Evolutionary conservation across 2,888 invertebrate species (phyloP), one percentile per base, ranked within the genome.

Genomic region (Neelides folsomi): DNA sequence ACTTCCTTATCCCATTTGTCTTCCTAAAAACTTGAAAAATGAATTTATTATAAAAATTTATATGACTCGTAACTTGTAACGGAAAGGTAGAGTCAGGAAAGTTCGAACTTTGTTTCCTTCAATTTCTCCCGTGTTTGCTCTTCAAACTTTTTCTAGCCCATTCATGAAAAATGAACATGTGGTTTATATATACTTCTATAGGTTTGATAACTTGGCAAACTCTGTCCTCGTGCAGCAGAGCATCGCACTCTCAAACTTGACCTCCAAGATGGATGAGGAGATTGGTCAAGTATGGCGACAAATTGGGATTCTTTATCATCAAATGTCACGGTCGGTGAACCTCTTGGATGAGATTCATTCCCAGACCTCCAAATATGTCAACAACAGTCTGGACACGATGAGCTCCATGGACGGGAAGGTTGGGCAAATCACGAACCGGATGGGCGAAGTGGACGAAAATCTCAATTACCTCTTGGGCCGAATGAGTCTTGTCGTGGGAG

Each of bases 271-370:
- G 67, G 86, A 87, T 65, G 61, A 61, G 40, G 86, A 86, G 68
- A 82, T 88, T 68, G 79, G 82, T 59, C 83, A 86, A 68, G 87
- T 90, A 13, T 89, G 89, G 89, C 75, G 87, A 18, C 89, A 88
- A 70, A 88, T 90, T 63, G 86, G 87, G 58, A 82, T 85, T 52
- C 86, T 90, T 85, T 82, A 85, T 69, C 80, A 82, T 65, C 86
- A 88, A 68, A 79, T 90, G 66, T 80, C 79, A 34, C 79, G 80
- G 54, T 86, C 81, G 67, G 81, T 83, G 44, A 78, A 77, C 39
- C 76, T 83, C 2, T 71, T 90, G n/a, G 81, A 81, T 56, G 79
- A 80, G 60, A 76, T 90, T 38, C 80, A 84, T 45, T 77, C 79
- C 64, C 83, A 83, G 68, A 85, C 86, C 8, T 82, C 82, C 65